Evolutionary conservation across 2,797 vertebrate species (phyloP).

Genomic region (Pantherophis vulpinus): DNA sequence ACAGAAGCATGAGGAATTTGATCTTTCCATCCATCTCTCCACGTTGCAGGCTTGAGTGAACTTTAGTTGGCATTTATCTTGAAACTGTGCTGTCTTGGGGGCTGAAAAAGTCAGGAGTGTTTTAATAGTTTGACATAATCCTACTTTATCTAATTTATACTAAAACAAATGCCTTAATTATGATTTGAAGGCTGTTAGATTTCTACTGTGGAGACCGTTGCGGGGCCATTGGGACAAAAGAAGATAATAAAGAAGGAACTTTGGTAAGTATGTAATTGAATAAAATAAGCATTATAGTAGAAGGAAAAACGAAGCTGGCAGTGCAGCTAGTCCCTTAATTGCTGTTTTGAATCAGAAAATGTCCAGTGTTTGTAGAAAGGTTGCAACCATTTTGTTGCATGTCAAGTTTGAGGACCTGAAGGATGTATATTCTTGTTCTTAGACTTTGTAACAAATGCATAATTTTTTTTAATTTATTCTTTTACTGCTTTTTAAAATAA

Average conservation of each 20-base stretch:
- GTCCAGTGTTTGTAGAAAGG: not conserved
- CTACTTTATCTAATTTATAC: fast-evolving
- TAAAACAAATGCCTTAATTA: not conserved
- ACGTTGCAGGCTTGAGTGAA: constrained; percentile 49
- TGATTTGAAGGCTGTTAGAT: constrained; percentile 8
- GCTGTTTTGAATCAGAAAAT: not conserved
- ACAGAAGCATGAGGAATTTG: constrained; percentile 57
- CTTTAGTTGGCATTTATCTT: constrained; percentile 53
- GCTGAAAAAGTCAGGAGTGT: constrained; percentile 18
- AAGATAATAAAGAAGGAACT: constrained; percentile 17
- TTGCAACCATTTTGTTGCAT: not conserved
- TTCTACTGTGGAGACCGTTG: not conserved
- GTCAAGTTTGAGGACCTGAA: not conserved
- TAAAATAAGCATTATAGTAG: not conserved
- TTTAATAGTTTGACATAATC: constrained; percentile 1
- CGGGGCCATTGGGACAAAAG: not conserved
- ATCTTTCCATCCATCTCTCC: constrained; percentile 21
- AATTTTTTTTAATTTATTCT: not conserved
- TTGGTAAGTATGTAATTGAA: not conserved
- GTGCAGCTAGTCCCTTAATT: not conserved
- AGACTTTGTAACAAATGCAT: not conserved
- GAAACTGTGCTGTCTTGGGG: not conserved
- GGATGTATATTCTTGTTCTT: not conserved
- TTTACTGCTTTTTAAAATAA: not conserved
- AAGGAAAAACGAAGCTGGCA: not conserved